Base-by-base conservation (phyloP, 2,797 vertebrate species). In the Silurus lanzhouensis region DNA sequence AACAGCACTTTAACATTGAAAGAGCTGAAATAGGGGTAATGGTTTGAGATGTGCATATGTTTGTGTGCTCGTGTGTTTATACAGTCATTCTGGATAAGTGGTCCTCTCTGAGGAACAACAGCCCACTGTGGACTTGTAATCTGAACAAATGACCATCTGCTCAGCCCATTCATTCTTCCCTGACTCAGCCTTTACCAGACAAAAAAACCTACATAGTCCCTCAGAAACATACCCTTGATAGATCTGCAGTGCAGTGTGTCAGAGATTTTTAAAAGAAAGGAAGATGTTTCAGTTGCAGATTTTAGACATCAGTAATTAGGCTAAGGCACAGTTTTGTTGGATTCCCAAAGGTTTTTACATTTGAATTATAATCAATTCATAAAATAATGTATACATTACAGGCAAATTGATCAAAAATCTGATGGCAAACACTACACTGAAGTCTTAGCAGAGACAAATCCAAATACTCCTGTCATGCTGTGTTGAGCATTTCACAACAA, bases 81-180 rank as follows among this genome's bases (percentile, higher is more conserved):
- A 44, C 67, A 82, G 83, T 83, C 80, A 84, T 90, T 84, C 78
- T 71, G 46, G 58, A 87, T 87, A 87, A 87, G 84, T 86, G 86
- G 83, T 82, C 83, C 72, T 88, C 86, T 87, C 81, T 87, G 80
- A 81, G 84, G 77, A 87, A 84, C 87, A 86, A 82, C 87, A 87
- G 68, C 52, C 82, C 87, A 86, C 82, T 89, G 86, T 83, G 83
- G 87, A 88, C 86, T 86, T 88, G 87, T 87, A 86, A 88, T 90
- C 88, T 85, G 67, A 87, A 85, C 83, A 85, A 90, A 83, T 87
- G 86, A 90, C 86, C 89, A 88, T 88, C 88, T 90, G 88, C 58
- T 88, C 83, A 67, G 17, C 80, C 63, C 84, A 82, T 70, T 25
- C 64, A 66, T 86, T 84, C 83, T 66, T 82, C 57, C 64, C 52